These are phyloP conservation scores for Lasioglossum morio DNA, from an alignment of 2,888 invertebrate species.

Conservation along the genomic window DNA sequence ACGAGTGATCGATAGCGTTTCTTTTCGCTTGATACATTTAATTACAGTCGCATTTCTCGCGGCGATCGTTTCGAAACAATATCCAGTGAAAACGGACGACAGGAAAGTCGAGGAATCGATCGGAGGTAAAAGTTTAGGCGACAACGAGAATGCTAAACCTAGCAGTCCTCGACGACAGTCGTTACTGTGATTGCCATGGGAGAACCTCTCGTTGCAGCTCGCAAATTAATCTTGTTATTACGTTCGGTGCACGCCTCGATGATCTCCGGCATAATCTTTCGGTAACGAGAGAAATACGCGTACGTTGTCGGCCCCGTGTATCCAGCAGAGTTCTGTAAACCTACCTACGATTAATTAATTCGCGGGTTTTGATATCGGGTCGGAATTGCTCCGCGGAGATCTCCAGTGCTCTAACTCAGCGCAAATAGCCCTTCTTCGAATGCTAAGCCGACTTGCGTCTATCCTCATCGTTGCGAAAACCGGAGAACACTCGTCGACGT, in stretches of 20 bases:
- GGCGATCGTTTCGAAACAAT: background rate
- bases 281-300: slow-evolving; percentile 31
- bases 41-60: background rate
- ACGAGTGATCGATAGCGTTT: background rate
- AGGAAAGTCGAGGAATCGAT: background rate
- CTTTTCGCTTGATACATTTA: background rate
- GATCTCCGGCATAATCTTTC: slow-evolving; percentile 41
- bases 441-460: background rate
- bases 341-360: slow-evolving; percentile 40
- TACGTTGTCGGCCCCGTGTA: background rate
- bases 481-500: background rate
- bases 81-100: background rate
- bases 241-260: slow-evolving; percentile 7
- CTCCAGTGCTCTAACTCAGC: background rate
- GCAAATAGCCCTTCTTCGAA: slow-evolving; percentile 4
- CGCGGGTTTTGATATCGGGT: slow-evolving; percentile 20
- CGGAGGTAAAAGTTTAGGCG: background rate
- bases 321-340: slow-evolving; percentile 7
- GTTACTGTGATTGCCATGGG: background rate
- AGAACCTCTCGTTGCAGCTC: background rate
- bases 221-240: slow-evolving; percentile 31
- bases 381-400: slow-evolving; percentile 13
- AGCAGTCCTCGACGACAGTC: background rate
- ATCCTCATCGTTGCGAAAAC: background rate
- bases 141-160: background rate